Base-by-base conservation (phyloP, 2,888 invertebrate species). In the Shargacucullia verbasci region DNA sequence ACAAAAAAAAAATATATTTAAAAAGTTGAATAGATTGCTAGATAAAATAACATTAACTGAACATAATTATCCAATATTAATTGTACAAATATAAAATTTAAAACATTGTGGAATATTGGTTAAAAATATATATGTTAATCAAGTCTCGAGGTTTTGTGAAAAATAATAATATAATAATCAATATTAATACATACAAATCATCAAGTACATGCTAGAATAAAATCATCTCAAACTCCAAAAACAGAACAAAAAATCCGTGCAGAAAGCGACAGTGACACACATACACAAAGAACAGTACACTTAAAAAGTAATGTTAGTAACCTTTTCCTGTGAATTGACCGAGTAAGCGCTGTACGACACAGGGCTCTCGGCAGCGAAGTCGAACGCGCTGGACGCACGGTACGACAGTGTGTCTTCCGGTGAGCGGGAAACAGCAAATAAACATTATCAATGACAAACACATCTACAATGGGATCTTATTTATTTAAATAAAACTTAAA, bases 341-440 rank as follows among this genome's bases (percentile, higher is more conserved):
- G 94, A 93, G 83, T 85, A 91, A 72, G 91, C 91, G 84, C 92
- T 93, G 87, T 88, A 91, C 48, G 92, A 91, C 61, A 92, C 88
- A 6, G 91, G 89, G 59, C 89, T 88, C 80, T 91, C 90, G 7
- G 82, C 87, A 31, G 85, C 85, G 82, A 94, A 94, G 86, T 94
- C 94, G 84, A 94, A 94, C 9, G 94, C 94, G 75, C 94, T 93
- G 54, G 93, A 81, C 41, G 94, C 94, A 52, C 94, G 93, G 70
- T 86, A 88, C 72, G 94, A 92, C 76, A 92, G 82, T 75, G 90
- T 79, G 79, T 94, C 94, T 94, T 81, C 80, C 73, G 80, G 59
- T 44, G 45, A 49, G 67, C 69, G 60, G 58, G 65, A 73, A 62
- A 52, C 27, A 31, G 20, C 44, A 60, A 71, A 60, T 29, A 29